phyloP scores from a whole-genome alignment of 1,140 invertebrate species.

The Belonocnema kinseyi region DNA sequence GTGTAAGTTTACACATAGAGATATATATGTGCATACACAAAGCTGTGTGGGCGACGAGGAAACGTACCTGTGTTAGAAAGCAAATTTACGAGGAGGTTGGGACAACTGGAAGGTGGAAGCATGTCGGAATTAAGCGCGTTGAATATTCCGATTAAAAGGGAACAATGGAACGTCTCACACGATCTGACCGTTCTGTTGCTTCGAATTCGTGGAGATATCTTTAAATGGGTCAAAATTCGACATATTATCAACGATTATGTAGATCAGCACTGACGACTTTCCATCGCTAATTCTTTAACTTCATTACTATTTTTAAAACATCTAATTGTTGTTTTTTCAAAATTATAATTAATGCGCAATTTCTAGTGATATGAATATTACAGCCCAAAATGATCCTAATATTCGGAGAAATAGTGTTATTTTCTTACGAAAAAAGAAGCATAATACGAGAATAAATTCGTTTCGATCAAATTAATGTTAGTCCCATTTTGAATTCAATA shows the following conservation, averaged over 20 bases:
- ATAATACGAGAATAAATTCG: too few relatives aligned
- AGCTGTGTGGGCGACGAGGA: conserved; percentile 31
- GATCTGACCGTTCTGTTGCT: conserved; percentile 31
- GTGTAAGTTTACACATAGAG: not conserved
- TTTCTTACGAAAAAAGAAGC: too few relatives aligned
- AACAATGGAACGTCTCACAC: conserved; percentile 53
- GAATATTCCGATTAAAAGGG: conserved; percentile 62
- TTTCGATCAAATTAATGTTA: too few relatives aligned
- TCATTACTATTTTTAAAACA: too few relatives aligned
- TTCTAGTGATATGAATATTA: too few relatives aligned
- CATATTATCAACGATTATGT: not conserved
- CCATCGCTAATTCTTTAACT: not conserved
- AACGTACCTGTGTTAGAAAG: conserved; percentile 37
- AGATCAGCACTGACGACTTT: not conserved
- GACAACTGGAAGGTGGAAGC: conserved; percentile 38
- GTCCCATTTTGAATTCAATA: too few relatives aligned
- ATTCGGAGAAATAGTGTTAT: too few relatives aligned
- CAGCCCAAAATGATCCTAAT: too few relatives aligned
- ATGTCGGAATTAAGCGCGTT: conserved; percentile 45
- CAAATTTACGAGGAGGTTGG: conserved; percentile 52
- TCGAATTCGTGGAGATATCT: not conserved
- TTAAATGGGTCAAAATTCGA: not conserved
- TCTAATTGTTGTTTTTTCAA: too few relatives aligned
- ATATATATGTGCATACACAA: not conserved
- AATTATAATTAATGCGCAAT: too few relatives aligned